Evolutionary conservation across 2,888 invertebrate species (phyloP).

Genomic region (Deilephila elpenor): DNA sequence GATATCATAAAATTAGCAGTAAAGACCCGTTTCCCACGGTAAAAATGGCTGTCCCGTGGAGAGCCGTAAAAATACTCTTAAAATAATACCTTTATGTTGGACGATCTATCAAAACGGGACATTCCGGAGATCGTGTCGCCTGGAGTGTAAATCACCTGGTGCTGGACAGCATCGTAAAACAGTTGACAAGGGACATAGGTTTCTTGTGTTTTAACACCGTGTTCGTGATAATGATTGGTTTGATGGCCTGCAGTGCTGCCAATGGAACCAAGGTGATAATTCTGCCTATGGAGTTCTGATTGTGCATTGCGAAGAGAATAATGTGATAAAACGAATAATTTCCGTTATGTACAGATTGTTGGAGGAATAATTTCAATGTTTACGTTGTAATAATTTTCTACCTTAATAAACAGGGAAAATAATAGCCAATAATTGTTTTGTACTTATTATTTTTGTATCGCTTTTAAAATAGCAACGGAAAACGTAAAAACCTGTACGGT

Average conservation of each 20-base stretch:
- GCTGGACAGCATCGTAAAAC: constrained; percentile 33
- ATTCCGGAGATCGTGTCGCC: constrained; percentile 26
- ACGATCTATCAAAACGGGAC: constrained; percentile 45
- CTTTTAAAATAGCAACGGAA: too few species aligned
- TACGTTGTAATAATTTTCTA: too few species aligned
- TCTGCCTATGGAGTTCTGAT: neutral
- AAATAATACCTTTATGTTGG: constrained; percentile 41
- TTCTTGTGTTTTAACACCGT: constrained; percentile 33
- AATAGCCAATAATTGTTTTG: too few species aligned
- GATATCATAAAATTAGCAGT: constrained; percentile 11
- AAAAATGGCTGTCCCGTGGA: constrained; percentile 42
- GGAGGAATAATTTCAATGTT: too few species aligned
- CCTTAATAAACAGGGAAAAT: too few species aligned
- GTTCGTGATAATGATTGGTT: constrained; percentile 21
- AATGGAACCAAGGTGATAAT: neutral
- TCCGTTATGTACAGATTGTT: neutral
- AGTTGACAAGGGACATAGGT: constrained; percentile 33
- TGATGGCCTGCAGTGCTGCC: neutral
- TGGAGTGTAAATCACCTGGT: constrained; percentile 20
- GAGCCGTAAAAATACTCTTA: constrained; percentile 41
- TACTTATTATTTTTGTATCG: too few species aligned
- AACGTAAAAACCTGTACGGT: too few species aligned
- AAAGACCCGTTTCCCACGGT: constrained; percentile 39
- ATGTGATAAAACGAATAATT: neutral
- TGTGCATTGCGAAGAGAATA: neutral